These are phyloP conservation scores for Venturia canescens DNA, from an alignment of 1,140 invertebrate species.

Conservation along the genomic window DNA sequence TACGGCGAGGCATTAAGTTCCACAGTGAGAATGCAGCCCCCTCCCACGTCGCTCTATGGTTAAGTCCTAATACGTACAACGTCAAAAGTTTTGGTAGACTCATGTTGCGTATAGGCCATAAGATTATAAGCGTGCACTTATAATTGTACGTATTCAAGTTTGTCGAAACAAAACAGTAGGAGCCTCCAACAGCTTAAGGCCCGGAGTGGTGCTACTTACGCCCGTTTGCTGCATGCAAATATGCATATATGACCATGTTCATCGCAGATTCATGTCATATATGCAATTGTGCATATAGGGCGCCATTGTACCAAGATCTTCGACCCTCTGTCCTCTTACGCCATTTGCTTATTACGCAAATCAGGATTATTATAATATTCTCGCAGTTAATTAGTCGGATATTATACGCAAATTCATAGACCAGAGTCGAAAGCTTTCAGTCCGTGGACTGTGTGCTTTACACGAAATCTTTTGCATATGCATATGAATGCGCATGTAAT, in stretches of 20 bases:
- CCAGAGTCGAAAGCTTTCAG: not conserved
- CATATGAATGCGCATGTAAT: not conserved
- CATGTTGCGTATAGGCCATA: not conserved
- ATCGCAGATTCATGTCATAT: not conserved
- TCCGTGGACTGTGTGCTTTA: not conserved
- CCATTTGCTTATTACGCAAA: conserved; percentile 7
- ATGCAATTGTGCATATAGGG: not conserved
- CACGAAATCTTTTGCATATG: not conserved
- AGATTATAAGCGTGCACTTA: conserved; percentile 4
- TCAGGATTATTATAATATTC: conserved; percentile 28
- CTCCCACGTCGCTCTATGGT: not conserved
- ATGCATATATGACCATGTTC: too few relatives aligned
- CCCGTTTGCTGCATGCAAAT: too few relatives aligned
- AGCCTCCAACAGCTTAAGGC: too few relatives aligned
- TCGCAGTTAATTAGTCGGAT: conserved; percentile 23
- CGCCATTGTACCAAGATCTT: not conserved
- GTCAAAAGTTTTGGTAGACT: not conserved
- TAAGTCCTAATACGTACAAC: not conserved
- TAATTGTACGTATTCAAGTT: too few relatives aligned
- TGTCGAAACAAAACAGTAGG: too few relatives aligned
- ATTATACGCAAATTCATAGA: not conserved
- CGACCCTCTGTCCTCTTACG: not conserved
- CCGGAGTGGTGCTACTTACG: too few relatives aligned
- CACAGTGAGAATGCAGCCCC: not conserved
- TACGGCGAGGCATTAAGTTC: not conserved